Base-by-base conservation (phyloP, 2,888 invertebrate species). In the Arrhopalites spinosus region DNA sequence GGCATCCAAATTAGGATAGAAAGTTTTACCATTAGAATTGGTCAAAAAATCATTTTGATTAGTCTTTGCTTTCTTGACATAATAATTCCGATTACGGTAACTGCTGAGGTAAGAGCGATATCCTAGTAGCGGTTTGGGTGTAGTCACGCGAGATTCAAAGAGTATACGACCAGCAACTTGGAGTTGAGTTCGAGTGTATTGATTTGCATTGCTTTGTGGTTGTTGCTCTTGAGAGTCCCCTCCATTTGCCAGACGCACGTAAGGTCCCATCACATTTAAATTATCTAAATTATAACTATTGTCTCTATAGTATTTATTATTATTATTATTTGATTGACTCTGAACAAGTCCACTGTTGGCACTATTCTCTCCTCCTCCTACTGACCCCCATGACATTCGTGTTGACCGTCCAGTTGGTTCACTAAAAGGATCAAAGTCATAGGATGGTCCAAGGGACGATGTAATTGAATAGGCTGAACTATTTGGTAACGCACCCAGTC, bases 11-110 rank as follows among this genome's bases (percentile, higher is more conserved):
- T 25, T 47, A 1, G 47, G 25, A 25, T 47, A 68, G 50, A 20
- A 25, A 27, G 20, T n/a, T 29, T 47, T 68, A 23, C 23, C 27
- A 7, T n/a, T 50, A 25, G 50, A 3, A 25, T 25, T 11, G 30
- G 13, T 29, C n/a, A 27, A 8, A 15, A 20, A 29, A n/a, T 50
- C 47, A 27, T 30, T 47, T 7, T 74, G 68, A 27, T n/a, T 43
- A 17, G 7, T 23, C 43, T 69, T 68, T 25, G 20, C 23, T 17
- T 61, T 68, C n/a, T 68, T 56, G 3, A 36, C 43, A 36, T n/a
- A 75, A 23, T 75, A 75, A 23, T 75, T 45, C 13, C 23, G 69
- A 27, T 75, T 75, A 5, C 74, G 74, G 63, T 75, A 75, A 43
- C 61, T 72, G 15, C 30, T 43, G 45, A 56, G 61, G 56, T 29